Base-by-base conservation (phyloP, 2,888 invertebrate species). In the Colletes collaris region DNA sequence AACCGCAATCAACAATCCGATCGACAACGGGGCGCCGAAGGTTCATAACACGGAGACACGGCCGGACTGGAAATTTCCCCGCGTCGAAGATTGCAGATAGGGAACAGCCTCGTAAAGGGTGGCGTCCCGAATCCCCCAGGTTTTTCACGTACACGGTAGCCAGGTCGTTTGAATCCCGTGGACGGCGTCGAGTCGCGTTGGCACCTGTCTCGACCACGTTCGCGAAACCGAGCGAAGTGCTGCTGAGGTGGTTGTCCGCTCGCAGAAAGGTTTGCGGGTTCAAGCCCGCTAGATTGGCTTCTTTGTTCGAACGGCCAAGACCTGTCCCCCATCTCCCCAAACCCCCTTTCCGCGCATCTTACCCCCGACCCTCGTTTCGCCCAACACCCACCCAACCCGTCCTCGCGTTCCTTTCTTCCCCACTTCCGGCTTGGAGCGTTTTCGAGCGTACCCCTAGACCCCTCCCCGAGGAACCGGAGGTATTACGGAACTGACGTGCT, bases 261-360 rank as follows among this genome's bases (percentile, higher is more conserved):
- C 37, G 63, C 13, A 49, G 66, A 53, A 71, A 80, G 70, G 71
- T 78, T 60, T 59, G 77, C 68, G 55, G 64, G 59, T 70, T 81
- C 79, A 79, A 72, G 76, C 75, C 70, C 64, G 72, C 74, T 78
- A 86, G 86, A 88, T 89, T 87, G 82, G 82, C 81, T 76, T 79
- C 81, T 89, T 87, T 87, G 86, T 87, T 87, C 80, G 78, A 82
- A 84, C 78, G 73, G 58, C 73, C 68, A 63, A 75, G 59, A 68
- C 76, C 70, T 72, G 73, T 49, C 63, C 69, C 60, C 40, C 44
- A 50, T 64, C 74, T 37, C 53, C 59, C 19, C 50, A 27, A 44
- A 46, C 44, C 59, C 35, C 46, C 60, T 66, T 53, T 50, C 59
- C 49, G 3, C 13, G 52, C 66, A 55, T 55, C 44, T 55, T 53